Evolutionary conservation across 2,888 invertebrate species (phyloP).

Genomic region (Patella pellucida): DNA sequence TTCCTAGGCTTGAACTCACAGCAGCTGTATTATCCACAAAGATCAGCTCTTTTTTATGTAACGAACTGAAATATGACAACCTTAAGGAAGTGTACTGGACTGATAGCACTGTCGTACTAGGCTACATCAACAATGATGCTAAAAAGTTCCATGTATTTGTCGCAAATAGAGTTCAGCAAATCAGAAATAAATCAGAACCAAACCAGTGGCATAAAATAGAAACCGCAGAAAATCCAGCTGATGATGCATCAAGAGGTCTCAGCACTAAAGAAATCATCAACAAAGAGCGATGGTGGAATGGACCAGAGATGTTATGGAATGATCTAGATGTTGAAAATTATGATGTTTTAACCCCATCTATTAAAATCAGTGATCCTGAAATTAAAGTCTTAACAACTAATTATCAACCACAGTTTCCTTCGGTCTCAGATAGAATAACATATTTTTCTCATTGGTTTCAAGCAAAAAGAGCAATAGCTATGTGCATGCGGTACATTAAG

Average conservation of each 20-base stretch:
- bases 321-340: not conserved
- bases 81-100: conserved; percentile 30
- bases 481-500: not conserved
- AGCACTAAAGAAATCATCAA: not conserved
- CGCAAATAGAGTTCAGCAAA: conserved; percentile 33
- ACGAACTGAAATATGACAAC: conserved; percentile 22
- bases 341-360: not conserved
- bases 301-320: conserved; percentile 3
- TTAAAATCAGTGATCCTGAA: conserved; percentile 25
- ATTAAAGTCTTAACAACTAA: conserved; percentile 19
- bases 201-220: conserved; percentile 32
- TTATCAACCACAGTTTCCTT: conserved; percentile 8
- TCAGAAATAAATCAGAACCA: conserved; percentile 23
- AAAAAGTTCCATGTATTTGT: conserved; percentile 23
- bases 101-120: conserved; percentile 35
- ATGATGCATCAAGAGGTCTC: conserved; percentile 31
- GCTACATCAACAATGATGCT: conserved; percentile 34
- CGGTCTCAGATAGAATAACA: not conserved
- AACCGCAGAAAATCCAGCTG: conserved; percentile 34
- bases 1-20: conserved; percentile 35
- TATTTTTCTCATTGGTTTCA: conserved; percentile 6
- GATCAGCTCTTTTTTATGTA: conserved; percentile 11
- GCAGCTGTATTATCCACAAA: conserved; percentile 27
- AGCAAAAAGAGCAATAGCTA: not conserved
- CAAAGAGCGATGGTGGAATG: not conserved